Evolutionary conservation across 2,113 vertebrate species (phyloP).

Genomic region (Sitta europaea): DNA sequence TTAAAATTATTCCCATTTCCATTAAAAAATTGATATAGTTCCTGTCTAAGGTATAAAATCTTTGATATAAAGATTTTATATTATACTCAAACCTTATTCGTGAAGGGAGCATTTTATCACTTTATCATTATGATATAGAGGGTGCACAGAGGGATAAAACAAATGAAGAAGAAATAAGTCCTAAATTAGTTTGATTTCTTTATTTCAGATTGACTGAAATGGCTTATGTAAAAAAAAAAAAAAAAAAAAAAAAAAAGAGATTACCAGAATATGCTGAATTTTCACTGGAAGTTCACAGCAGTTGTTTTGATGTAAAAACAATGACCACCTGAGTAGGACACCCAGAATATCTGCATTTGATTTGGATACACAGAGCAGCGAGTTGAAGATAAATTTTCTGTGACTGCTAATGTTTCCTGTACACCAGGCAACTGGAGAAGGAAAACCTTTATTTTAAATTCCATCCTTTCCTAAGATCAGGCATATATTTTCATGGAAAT

Average conservation of each 20-base stretch:
- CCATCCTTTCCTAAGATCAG: background rate
- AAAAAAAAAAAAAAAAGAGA: background rate
- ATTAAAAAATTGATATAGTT: rapidly evolving
- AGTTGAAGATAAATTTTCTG: background rate
- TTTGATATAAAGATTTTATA: background rate
- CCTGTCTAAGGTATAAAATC: background rate
- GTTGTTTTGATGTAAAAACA: background rate
- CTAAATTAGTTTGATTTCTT: background rate
- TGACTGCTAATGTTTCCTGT: background rate
- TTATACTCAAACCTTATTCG: background rate
- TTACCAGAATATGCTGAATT: background rate
- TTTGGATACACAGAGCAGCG: background rate
- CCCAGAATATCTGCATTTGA: background rate
- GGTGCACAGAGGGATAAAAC: rapidly evolving
- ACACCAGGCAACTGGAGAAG: background rate
- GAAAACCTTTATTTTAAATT: background rate
- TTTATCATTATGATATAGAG: background rate
- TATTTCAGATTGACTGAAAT: background rate
- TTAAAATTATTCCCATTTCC: background rate
- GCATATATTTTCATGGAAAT: background rate
- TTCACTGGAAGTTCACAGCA: background rate
- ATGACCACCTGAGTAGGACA: background rate
- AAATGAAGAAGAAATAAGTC: background rate
- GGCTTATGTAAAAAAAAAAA: too few relatives aligned
- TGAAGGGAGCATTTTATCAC: background rate